Base-by-base conservation (phyloP, 2,797 vertebrate species). In the Acrossocheilus fasciatus region DNA sequence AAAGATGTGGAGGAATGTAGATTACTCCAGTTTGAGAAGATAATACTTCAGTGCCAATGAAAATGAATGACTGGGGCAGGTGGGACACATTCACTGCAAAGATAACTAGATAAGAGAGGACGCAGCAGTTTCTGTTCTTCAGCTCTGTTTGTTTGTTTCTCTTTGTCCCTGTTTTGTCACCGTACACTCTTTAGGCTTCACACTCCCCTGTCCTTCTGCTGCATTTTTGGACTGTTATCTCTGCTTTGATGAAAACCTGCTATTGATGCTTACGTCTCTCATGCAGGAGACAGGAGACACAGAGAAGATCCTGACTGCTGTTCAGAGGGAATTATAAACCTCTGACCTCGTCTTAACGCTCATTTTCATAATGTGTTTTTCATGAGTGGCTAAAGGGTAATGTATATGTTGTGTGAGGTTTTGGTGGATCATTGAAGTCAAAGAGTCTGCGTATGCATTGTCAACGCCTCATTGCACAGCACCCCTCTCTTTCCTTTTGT, bases 391-490 rank as follows among this genome's bases (percentile, higher is more conserved):
- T 59, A 41, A 83, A 23, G 57, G 64, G 41, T 30, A 52, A 69
- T 85, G 72, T 52, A 72, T 52, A 76, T 90, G 88, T 92, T 75
- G 84, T 86, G 84, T 88, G 86, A 84, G 90, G 87, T 90, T 92
- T 92, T 85, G 90, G 89, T 87, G 83, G 86, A 89, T 94, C 90
- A 92, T 92, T 94, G 90, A 81, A 87, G 88, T 90, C 90, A 91
- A 94, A 93, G 89, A 89, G 89, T 86, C 92, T 91, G 82, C 92
- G 89, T 90, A 87, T 84, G 81, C 86, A 84, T 91, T 87, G 15
- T 92, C 83, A 91, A 94, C 86, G 92, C 89, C 93, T 94, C 93
- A 93, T 94, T 95, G 92, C 90, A 87, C 90, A 90, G 88, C 89
- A 85, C 88, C 91, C 90, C 47, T 93, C 92, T 85, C 80, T 92